These are phyloP conservation scores for Chlorocebus sabaeus DNA, from an alignment of 2,113 vertebrate genomes.

Conservation along the genomic window DNA sequence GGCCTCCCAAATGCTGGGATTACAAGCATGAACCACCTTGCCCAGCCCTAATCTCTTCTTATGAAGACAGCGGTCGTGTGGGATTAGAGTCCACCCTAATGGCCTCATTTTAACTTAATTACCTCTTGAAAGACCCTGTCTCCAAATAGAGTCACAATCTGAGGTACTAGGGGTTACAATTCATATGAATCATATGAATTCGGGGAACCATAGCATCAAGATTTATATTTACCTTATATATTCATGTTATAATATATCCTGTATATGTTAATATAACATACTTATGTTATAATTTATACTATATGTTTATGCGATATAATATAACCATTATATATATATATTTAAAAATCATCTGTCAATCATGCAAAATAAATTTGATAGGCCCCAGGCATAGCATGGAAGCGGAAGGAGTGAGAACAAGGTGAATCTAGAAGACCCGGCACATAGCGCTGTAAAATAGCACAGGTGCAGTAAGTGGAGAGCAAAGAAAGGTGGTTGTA, in stretches of 20 bases:
- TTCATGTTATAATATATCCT: background rate
- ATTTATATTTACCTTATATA: background rate
- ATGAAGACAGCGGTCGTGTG: background rate
- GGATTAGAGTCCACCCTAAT: background rate
- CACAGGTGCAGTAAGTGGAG: fast-evolving
- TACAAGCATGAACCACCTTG: too few species aligned
- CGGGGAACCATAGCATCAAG: background rate
- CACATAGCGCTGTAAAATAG: fast-evolving
- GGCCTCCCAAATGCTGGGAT: too few species aligned
- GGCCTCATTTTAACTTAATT: background rate
- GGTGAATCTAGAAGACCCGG: fast-evolving
- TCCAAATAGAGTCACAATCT: background rate
- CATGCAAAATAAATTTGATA: background rate
- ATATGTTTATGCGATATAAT: background rate
- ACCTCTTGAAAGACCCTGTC: background rate
- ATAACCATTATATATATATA: background rate
- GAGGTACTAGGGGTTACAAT: background rate
- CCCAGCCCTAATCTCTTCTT: background rate
- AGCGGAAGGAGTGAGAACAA: background rate
- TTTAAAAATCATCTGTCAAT: background rate
- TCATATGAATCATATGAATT: background rate
- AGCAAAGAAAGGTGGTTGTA: background rate
- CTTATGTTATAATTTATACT: background rate
- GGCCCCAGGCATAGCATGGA: background rate
- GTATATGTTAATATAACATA: background rate